phyloP scores from a whole-genome alignment of 2,888 invertebrate species.

The Prosapia bicincta region DNA sequence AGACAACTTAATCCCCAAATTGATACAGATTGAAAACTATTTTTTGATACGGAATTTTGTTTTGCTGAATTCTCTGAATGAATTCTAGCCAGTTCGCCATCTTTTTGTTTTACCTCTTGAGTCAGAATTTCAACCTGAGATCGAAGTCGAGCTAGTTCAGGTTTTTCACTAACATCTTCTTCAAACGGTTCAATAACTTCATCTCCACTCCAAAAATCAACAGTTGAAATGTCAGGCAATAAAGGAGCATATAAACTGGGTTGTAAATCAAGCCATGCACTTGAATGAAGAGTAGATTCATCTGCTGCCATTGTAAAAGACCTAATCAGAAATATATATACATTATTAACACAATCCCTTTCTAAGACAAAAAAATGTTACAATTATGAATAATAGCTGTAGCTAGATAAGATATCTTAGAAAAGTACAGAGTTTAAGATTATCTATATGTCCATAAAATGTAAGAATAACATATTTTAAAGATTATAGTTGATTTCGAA shows the following conservation, averaged over 20 bases:
- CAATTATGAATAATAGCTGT: too few relatives aligned
- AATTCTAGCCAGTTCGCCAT: not conserved
- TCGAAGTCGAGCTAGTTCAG: conserved; percentile 42
- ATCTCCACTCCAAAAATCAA: conserved; percentile 40
- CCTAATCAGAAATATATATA: conserved; percentile 1
- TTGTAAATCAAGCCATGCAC: conserved; percentile 20
- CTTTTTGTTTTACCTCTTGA: conserved; percentile 27
- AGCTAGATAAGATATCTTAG: too few relatives aligned
- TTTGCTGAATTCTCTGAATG: not conserved
- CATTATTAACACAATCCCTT: too few relatives aligned
- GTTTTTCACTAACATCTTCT: conserved; percentile 15
- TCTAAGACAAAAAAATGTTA: too few relatives aligned
- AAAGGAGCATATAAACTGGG: conserved; percentile 35
- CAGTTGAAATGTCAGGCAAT: conserved; percentile 40
- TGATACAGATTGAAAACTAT: not conserved
- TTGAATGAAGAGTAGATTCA: conserved; percentile 22
- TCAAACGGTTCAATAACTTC: conserved; percentile 34
- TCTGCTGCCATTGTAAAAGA: conserved; percentile 35
- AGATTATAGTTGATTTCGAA: too few relatives aligned
- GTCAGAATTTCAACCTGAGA: conserved; percentile 46
- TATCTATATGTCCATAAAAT: too few relatives aligned
- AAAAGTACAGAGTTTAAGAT: too few relatives aligned
- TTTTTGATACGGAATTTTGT: not conserved
- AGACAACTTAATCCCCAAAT: not conserved
- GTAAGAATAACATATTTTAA: too few relatives aligned